Evolutionary conservation across 2,113 vertebrate species (phyloP), one percentile per base, ranked within the genome.

Genomic region (Talpa occidentalis): DNA sequence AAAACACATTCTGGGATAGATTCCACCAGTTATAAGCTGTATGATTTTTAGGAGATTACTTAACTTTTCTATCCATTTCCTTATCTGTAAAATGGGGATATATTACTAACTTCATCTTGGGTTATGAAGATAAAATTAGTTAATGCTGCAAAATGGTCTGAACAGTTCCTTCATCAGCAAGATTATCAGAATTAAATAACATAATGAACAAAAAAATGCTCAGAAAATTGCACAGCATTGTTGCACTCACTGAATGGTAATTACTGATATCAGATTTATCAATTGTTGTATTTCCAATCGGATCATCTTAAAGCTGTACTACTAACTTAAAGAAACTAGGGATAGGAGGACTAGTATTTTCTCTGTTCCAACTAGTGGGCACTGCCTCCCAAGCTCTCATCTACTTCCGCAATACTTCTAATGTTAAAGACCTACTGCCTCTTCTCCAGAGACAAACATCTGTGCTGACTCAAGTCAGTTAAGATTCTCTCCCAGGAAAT

Each of bases 231-330:
- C 4, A 52, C 59, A 40, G 60, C 19, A 93, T 5, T 70, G 10
- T 15, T 66, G 15, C 6, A 60, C n/a, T 77, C 72, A 85, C 5
- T 62, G 32, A 88, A 94, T 69, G 21, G 56, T 47, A 37, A 81
- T 47, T 87, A 78, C n/a, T 82, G 69, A 77, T 49, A 88, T 49
- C 28, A 89, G n/a, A 83, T 66, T 76, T 77, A 88, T 60, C 49
- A 67, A 30, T 24, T 90, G 42, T 5, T 47, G 14, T 40, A 77
- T 37, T 95, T 62, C 52, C 60, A 80, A 73, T 70, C 2, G 59
- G 11, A 64, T 83, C 30, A 87, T 78, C 81, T 94, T 74, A 74
- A 91, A 67, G n/a, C 32, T 89, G 42, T 86, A 86, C 28, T 47
- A 28, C 19, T 64, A 86, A n/a, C 3, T 85, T 86, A 93, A 1